Base-by-base conservation (phyloP, 2,113 vertebrate species). In the Alectura lathami region DNA sequence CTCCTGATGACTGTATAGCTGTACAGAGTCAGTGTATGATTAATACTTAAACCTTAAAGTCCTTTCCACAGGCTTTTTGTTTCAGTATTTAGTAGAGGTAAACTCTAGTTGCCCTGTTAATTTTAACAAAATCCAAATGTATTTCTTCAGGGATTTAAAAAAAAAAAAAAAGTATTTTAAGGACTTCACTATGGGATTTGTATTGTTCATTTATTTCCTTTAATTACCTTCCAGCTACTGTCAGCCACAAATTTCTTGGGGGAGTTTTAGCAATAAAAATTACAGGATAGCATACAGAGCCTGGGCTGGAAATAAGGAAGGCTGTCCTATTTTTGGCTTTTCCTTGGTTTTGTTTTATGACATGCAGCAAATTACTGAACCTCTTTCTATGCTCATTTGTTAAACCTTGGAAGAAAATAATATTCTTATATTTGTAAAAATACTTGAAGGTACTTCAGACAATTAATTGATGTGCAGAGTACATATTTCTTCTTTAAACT, bases 221-320 rank as follows among this genome's bases (percentile, higher is more conserved):
- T 96, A 91, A 91, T 94, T 95, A 93, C 72, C 15, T 70, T 83
- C 85, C 66, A 64, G 63, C 45, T 88, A 67, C 63, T 93, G 79
- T 86, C 63, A 86, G 88, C 17, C 23, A 59, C 60, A 80, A 60
- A 69, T 66, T 70, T 68, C 70, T 83, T 94, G 83, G 47, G 60
- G 47, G 91, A 76, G 74, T 83, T 94, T 73, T 69, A 91, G 30
- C 54, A 9, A 3, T 45, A 62, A 34, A 83, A 94, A 83, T 88
- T 93, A 59, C 30, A 26, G 47, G 47, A 22, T 56, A 75, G 74
- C 56, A 14, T 30, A n/a, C 16, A 40, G 38, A 10, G 47, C 11
- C 68, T 81, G 22, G 42, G 9, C 38, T 81, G 15, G 36, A 30
- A 91, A 77, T 67, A 86, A 40, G 42, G 51, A 74, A 90, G 38